Evolutionary conservation across 2,888 invertebrate species (phyloP).

Genomic region (Megastigmus dorsalis): DNA sequence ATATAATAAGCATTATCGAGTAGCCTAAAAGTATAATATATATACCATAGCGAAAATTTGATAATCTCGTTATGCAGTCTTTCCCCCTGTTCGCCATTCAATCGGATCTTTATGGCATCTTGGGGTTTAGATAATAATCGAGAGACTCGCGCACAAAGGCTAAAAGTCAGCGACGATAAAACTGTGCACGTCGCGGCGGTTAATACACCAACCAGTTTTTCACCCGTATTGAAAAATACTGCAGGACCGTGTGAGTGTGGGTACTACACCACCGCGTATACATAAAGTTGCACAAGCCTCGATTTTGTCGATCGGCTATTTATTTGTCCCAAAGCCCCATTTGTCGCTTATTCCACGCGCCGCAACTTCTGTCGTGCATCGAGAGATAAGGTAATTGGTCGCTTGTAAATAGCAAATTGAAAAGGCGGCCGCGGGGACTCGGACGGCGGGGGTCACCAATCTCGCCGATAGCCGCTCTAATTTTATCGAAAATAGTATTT

Average conservation of each 20-base stretch:
- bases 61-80: background rate
- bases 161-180: conserved; percentile 42
- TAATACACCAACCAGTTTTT: conserved; percentile 7
- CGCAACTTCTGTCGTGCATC: background rate
- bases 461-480: too few species aligned
- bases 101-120: conserved; percentile 18
- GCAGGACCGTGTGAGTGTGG: too few species aligned
- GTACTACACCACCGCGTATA: too few species aligned
- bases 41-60: background rate
- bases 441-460: too few species aligned
- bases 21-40: background rate
- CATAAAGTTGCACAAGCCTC: conserved; percentile 28
- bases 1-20: background rate
- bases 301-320: conserved; percentile 1
- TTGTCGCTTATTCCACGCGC: background rate
- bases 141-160: too few species aligned
- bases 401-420: conserved; percentile 7
- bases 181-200: background rate
- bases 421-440: background rate
- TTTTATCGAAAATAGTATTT: background rate
- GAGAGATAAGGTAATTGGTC: conserved; percentile 43
- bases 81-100: background rate
- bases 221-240: background rate
- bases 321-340: background rate
- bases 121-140: too few species aligned